Evolutionary conservation across 2,888 invertebrate genomes (phyloP).

Genomic region (Rotaria socialis): DNA sequence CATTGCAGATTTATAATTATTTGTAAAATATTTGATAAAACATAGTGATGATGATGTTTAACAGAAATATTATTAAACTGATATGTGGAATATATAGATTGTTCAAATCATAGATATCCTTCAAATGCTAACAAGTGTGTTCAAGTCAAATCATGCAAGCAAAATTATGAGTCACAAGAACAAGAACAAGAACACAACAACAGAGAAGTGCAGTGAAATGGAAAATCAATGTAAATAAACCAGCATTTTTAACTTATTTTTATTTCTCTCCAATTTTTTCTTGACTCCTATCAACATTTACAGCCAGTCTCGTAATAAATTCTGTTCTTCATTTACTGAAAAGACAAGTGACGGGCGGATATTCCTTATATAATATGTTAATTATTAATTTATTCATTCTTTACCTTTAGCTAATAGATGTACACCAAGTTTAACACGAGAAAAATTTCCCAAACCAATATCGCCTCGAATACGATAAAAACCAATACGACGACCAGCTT

Average conservation of each 20-base stretch:
- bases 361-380: no score
- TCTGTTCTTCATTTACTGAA: neutral
- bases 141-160: neutral
- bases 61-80: no score
- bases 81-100: neutral
- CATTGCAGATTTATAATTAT: no score
- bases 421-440: conserved; percentile 72
- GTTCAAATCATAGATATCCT: no score
- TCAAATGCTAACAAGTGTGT: neutral
- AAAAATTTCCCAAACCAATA: conserved; percentile 74
- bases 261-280: no score
- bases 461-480: conserved; percentile 73
- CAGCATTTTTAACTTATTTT: no score
- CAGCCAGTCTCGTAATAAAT: no score
- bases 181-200: neutral
- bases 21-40: no score
- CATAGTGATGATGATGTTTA: no score
- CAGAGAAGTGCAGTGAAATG: no score
- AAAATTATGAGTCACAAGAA: neutral
- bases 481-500: conserved; percentile 62
- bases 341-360: neutral
- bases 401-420: conserved; percentile 72
- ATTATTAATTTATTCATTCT: conserved; percentile 34
- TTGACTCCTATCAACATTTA: no score
- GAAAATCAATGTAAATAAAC: no score